Conservation (phyloP, 2,797 vertebrate species). For the Platalea minor region DNA sequence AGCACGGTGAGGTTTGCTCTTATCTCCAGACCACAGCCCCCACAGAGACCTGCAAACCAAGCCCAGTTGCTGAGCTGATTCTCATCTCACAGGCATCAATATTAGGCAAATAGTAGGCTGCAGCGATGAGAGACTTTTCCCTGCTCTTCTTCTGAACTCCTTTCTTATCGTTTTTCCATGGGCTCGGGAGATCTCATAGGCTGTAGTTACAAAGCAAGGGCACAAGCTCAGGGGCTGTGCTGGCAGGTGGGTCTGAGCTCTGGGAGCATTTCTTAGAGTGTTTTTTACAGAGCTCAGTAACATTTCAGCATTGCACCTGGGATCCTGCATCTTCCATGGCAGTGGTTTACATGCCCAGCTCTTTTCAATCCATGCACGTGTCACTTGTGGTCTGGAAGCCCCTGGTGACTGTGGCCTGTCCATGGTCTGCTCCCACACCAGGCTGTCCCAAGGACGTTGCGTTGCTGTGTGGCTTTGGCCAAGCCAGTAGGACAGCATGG, state of each 20-base stretch:
- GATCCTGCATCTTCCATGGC: neutral
- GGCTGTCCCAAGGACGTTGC: neutral
- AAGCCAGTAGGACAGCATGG: neutral
- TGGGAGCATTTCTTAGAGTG: neutral
- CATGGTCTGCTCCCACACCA: fast-evolving
- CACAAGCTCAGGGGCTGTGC: neutral
- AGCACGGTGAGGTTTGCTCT: fast-evolving
- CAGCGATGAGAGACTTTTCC: neutral
- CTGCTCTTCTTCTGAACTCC: neutral
- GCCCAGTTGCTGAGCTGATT: neutral
- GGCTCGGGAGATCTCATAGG: neutral
- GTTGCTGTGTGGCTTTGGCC: neutral
- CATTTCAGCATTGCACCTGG: fast-evolving
- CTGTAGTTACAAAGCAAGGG: neutral
- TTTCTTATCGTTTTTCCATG: neutral
- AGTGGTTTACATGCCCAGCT: neutral
- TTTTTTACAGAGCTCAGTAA: neutral
- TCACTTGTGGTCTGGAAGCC: neutral
- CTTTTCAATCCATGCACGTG: fast-evolving
- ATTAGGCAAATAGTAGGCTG: fast-evolving
- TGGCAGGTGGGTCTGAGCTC: neutral
- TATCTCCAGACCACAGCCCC: neutral
- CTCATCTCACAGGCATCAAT: neutral
- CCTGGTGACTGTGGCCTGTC: neutral
- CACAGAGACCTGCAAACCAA: neutral